Evolutionary conservation across 2,888 invertebrate species (phyloP).

Genomic region (Linyphia triangularis): DNA sequence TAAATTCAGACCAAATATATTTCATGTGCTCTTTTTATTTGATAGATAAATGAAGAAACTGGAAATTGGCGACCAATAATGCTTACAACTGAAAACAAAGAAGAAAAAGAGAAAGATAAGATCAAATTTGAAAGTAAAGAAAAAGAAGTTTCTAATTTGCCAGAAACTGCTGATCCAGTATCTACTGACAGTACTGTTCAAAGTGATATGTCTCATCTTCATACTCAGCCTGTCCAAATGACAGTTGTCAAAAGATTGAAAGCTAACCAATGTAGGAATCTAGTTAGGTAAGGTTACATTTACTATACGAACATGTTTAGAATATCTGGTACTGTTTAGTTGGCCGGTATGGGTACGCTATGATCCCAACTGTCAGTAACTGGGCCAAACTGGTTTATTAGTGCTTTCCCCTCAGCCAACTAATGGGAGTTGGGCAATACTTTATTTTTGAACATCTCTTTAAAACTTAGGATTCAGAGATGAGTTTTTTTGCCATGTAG

Average conservation of each 20-base stretch:
- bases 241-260: slow-evolving; percentile 78
- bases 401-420: too few species aligned
- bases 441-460: too few species aligned
- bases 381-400: too few species aligned
- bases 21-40: neutral
- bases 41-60: slow-evolving; percentile 87
- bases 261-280: slow-evolving; percentile 77
- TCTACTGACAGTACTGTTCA: neutral
- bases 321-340: too few species aligned
- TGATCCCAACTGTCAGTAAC: too few species aligned
- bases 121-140: slow-evolving; percentile 74
- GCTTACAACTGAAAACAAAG: slow-evolving; percentile 81
- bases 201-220: slow-evolving; percentile 30
- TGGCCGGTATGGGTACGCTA: too few species aligned
- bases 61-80: slow-evolving; percentile 90
- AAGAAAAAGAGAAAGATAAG: slow-evolving; percentile 77
- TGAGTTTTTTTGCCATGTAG: too few species aligned
- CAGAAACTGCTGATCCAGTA: slow-evolving; percentile 34
- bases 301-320: too few species aligned
- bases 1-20: neutral
- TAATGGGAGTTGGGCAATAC: too few species aligned
- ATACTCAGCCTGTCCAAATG: slow-evolving; percentile 53
- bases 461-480: too few species aligned
- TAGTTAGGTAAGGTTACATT: slow-evolving; percentile 75
- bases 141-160: slow-evolving; percentile 60